Evolutionary conservation across 2,113 vertebrate genomes (phyloP), one percentile per base, ranked within the genome.

Genomic region (Rhizomys pruinosus): DNA sequence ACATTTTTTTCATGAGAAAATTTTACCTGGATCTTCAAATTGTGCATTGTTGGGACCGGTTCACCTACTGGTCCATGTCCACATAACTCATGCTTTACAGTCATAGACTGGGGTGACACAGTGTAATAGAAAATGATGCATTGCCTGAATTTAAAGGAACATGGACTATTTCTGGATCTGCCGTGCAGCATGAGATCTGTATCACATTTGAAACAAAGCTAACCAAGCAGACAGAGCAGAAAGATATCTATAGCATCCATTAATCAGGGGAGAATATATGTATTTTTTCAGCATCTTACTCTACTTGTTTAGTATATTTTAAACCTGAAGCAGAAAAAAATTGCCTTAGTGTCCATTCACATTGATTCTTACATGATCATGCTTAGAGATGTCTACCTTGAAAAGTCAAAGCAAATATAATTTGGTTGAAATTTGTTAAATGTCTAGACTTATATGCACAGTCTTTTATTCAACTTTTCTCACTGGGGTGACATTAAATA

Each of bases 61-160:
- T 97, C 94, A 97, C 95, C 89, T 97, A 94, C 96, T 98, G 96
- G 97, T 97, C 97, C 97, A 91, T 95, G 96, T 96, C 96, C 97
- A 97, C 97, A 98, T 98, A 98, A 98, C 96, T 98, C 97, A 98
- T 98, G 97, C 96, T 98, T 98, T 98, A 96, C 95, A 96, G 94
- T 97, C 97, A 97, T 85, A 98, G 97, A 97, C 97, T 97, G 97
- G 97, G 97, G 96, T 98, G 98, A 98, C 98, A 98, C 90, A 95
- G 77, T 93, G 95, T 97, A 98, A 98, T 98, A 98, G 98, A 98
- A 98, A 97, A 98, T 98, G 98, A 98, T 98, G 71, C 97, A 98
- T 98, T 98, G 98, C 98, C 96, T 98, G 98, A 98, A 98, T 98
- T 98, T 98, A 98, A 98, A 98, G 98, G 96, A 98, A 98, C 98